Conservation (phyloP, 2,797 vertebrate genomes). For the Chromobotia macracanthus region DNA sequence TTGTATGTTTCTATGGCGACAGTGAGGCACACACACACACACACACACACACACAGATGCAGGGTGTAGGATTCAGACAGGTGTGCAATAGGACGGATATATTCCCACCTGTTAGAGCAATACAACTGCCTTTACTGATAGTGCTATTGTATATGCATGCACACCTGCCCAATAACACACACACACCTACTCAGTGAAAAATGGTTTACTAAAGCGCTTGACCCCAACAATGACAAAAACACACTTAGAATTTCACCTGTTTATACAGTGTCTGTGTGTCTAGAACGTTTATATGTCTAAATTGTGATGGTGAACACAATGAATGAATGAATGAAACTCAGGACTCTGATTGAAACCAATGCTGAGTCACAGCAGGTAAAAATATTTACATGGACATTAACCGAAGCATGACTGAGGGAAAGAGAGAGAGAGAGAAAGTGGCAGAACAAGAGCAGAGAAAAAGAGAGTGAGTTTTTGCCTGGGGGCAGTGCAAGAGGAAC, state of each 20-base stretch:
- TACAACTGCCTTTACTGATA: background rate
- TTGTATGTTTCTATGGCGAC: constrained; percentile 27
- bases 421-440: background rate
- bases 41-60: constrained; percentile 9
- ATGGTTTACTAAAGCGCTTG: too few relatives aligned
- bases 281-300: background rate
- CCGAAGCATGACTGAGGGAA: background rate
- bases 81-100: background rate
- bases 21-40: background rate
- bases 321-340: background rate
- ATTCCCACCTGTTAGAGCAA: constrained; percentile 6
- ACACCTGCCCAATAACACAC: too few relatives aligned
- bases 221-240: too few relatives aligned
- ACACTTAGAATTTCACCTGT: too few relatives aligned
- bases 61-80: constrained; percentile 23
- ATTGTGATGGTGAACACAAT: too few relatives aligned
- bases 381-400: constrained; percentile 23
- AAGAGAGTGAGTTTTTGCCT: too few relatives aligned
- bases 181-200: too few relatives aligned
- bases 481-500: constrained; percentile 50
- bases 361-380: constrained; percentile 20
- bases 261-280: background rate
- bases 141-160: background rate
- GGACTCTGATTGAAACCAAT: background rate
- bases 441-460: background rate